A percentile compares a stretch with the other conserved stretches of the same genome.
These are phyloP conservation scores for Napeogenes inachia DNA, from an alignment of 2,888 invertebrate species.

Conservation along the genomic window DNA sequence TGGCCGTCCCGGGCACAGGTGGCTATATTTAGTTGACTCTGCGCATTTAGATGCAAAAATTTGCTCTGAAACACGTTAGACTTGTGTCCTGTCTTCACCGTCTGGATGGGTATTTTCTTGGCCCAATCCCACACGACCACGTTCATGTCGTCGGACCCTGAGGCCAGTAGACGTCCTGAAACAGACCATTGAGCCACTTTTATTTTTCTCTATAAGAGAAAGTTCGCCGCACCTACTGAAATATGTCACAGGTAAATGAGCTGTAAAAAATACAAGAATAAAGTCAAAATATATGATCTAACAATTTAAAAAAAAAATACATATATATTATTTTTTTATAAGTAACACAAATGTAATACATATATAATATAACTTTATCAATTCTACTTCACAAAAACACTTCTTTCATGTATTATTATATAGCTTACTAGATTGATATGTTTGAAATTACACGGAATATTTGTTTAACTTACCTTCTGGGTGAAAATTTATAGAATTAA, in stretches of 20 bases:
- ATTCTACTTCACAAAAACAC: no score
- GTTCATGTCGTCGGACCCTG: constrained; percentile 93
- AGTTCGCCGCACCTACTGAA: no score
- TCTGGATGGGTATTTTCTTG: constrained; percentile 78
- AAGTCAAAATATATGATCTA: no score
- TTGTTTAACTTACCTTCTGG: constrained; percentile 75
- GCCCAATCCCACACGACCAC: constrained; percentile 96
- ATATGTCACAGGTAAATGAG: no score
- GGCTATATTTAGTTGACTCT: constrained; percentile 87
- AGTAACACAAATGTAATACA: no score
- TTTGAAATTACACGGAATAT: not conserved
- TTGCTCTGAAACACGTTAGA: constrained; percentile 94
- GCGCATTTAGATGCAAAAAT: constrained; percentile 86
- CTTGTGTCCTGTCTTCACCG: constrained; percentile 88
- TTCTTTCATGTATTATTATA: no score
- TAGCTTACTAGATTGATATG: no score
- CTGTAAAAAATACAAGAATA: no score
- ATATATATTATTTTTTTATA: no score
- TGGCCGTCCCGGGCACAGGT: constrained; percentile 94
- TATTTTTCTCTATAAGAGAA: not conserved
- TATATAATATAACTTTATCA: no score
- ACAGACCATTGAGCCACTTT: constrained; percentile 7
- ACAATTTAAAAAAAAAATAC: no score
- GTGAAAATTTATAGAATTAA: constrained; percentile 95
- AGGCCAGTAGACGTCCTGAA: constrained; percentile 84